These are phyloP conservation scores for Leucoraja erinaceus DNA, from an alignment of 2,113 vertebrate species.

Conservation along the genomic window DNA sequence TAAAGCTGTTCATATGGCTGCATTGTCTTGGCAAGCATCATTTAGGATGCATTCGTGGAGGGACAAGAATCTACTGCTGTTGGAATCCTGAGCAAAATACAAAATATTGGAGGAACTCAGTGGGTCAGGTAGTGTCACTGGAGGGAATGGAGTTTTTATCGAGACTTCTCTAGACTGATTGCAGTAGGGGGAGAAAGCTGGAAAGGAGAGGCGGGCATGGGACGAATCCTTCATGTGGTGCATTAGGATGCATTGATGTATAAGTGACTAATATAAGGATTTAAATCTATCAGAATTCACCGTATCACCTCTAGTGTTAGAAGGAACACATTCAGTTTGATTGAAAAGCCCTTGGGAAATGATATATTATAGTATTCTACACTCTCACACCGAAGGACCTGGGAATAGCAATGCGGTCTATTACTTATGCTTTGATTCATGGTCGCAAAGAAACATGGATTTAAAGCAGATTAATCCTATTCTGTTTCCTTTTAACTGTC, in stretches of 20 bases:
- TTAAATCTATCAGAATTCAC: not conserved
- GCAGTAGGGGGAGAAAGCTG: too few species aligned
- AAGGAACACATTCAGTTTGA: not conserved
- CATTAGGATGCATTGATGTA: not conserved
- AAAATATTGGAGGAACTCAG: too few species aligned
- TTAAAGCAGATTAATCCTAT: not conserved
- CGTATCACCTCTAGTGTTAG: not conserved
- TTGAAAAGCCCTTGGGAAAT: not conserved
- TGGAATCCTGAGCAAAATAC: too few species aligned
- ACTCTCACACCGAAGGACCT: not conserved
- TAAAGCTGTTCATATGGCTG: not conserved
- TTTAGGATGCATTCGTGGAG: not conserved
- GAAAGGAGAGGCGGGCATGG: too few species aligned
- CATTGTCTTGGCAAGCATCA: not conserved
- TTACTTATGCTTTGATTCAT: not conserved
- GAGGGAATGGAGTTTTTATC: too few species aligned
- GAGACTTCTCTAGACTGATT: too few species aligned
- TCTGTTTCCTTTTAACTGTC: not conserved
- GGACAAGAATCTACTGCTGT: too few species aligned
- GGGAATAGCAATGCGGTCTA: not conserved
- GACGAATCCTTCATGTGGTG: too few species aligned
- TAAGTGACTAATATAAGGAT: not conserved
- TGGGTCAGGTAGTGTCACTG: too few species aligned
- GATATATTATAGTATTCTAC: not conserved
- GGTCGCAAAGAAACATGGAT: not conserved